A percentile compares a stretch with the other conserved stretches of the same genome.
Evolutionary conservation across 2,797 vertebrate genomes (phyloP).

Genomic region (Lates japonicus): DNA sequence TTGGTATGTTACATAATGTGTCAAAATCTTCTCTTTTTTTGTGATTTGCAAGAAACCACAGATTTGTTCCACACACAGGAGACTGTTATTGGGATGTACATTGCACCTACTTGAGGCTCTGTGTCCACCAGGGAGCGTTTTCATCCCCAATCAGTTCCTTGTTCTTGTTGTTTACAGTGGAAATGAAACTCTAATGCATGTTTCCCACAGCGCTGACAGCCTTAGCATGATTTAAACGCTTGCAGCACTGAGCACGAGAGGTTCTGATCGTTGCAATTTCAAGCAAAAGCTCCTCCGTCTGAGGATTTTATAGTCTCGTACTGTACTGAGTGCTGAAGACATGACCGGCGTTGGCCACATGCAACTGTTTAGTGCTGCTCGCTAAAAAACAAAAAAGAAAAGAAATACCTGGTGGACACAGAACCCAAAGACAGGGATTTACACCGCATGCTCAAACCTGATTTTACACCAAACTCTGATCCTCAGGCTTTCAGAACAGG

Average conservation of each 20-base stretch:
- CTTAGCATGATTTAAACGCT: conserved; percentile 54
- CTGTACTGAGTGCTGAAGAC: conserved; percentile 27
- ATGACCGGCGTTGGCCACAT: conserved; percentile 4
- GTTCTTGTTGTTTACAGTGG: conserved; percentile 47
- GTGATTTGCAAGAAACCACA: conserved; percentile 37
- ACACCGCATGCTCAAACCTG: conserved; percentile 38
- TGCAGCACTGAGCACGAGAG: conserved; percentile 27
- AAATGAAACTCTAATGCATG: conserved; percentile 58
- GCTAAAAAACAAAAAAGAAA: conserved; percentile 8
- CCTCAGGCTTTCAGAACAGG: neutral
- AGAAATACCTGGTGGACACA: conserved; percentile 59
- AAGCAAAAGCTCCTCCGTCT: conserved; percentile 20
- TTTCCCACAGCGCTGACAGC: conserved; percentile 52
- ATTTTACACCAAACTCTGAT: conserved; percentile 26
- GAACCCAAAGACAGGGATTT: conserved; percentile 52
- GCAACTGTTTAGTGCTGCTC: conserved; percentile 31
- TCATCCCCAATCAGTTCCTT: conserved; percentile 17
- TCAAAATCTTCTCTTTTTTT: conserved; percentile 17
- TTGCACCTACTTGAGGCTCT: conserved; percentile 49
- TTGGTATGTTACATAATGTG: conserved; percentile 56
- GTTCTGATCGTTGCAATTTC: conserved; percentile 20
- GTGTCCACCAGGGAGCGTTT: conserved; percentile 54
- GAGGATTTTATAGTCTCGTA: conserved; percentile 5
- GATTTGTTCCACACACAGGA: conserved; percentile 36
- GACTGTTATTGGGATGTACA: conserved; percentile 46